These are phyloP conservation scores for Oreochromis niloticus DNA, from an alignment of 2,113 vertebrate species.

Conservation along the genomic window DNA sequence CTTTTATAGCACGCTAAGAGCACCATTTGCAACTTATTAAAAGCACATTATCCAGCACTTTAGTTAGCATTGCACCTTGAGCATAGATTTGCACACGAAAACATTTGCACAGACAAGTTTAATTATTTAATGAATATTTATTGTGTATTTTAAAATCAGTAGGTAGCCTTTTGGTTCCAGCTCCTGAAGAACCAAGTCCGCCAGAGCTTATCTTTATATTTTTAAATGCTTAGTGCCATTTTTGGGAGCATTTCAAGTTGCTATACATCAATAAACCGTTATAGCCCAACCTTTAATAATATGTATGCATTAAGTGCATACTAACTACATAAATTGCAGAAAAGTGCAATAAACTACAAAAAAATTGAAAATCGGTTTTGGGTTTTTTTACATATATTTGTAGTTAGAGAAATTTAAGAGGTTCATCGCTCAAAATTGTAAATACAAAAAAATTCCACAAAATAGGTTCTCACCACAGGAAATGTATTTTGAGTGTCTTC, in stretches of 20 bases:
- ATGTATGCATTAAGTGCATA: too few relatives aligned
- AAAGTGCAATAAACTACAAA: too few relatives aligned
- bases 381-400: too few relatives aligned
- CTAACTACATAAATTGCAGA: too few relatives aligned
- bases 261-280: fast-evolving
- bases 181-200: not conserved
- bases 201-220: fast-evolving
- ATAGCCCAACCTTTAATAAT: too few relatives aligned
- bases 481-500: too few relatives aligned
- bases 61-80: not conserved
- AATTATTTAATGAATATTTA: not conserved
- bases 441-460: too few relatives aligned
- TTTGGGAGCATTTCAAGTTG: too few relatives aligned
- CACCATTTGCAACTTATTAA: not conserved
- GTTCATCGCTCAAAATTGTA: too few relatives aligned
- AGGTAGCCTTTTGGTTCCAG: not conserved
- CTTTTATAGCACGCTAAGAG: not conserved
- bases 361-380: fast-evolving
- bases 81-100: not conserved
- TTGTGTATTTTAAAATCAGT: not conserved
- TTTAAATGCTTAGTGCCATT: too few relatives aligned
- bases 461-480: too few relatives aligned
- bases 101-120: not conserved
- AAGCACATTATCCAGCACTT: not conserved
- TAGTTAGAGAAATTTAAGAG: too few relatives aligned